Conservation (phyloP, 2,113 vertebrate species). For the Leucosticte australis region DNA sequence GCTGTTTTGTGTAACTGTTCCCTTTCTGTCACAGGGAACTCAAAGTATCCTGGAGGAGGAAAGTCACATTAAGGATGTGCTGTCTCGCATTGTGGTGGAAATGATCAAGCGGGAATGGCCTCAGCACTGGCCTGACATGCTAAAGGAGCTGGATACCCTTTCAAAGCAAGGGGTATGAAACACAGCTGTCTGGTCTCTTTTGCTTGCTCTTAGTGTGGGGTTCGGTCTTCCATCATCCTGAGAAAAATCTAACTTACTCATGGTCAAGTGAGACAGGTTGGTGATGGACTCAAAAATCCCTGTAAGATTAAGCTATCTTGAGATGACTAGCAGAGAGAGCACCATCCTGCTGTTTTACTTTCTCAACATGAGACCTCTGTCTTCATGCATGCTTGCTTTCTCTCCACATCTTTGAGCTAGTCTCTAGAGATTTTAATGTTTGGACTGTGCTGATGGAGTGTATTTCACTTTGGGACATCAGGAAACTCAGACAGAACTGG, state of each 20-base stretch:
- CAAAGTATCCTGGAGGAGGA: slow-evolving; percentile 90
- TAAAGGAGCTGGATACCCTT: slow-evolving; percentile 90
- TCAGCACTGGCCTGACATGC: slow-evolving; percentile 96
- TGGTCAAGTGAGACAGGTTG: neutral
- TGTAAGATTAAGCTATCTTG: neutral
- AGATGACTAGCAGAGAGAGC: neutral
- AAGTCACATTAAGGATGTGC: slow-evolving; percentile 93
- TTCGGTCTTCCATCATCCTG: neutral
- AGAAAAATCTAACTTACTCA: neutral
- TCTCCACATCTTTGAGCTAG: neutral
- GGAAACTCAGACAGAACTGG: slow-evolving; percentile 96
- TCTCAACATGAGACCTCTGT: neutral
- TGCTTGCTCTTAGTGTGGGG: neutral
- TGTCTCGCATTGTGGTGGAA: slow-evolving; percentile 93
- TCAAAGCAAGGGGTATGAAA: slow-evolving; percentile 87
- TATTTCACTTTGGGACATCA: slow-evolving; percentile 60
- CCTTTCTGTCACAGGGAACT: slow-evolving; percentile 80
- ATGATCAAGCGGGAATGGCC: slow-evolving; percentile 99
- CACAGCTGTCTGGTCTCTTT: neutral
- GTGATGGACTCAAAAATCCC: neutral
- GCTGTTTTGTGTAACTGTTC: neutral
- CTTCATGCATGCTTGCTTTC: neutral
- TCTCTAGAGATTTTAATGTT: neutral
- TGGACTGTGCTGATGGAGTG: neutral
- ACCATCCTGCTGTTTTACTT: neutral